phyloP scores from a whole-genome alignment of 64 coral and sea anemone genomes.

The Montipora foliosa region DNA sequence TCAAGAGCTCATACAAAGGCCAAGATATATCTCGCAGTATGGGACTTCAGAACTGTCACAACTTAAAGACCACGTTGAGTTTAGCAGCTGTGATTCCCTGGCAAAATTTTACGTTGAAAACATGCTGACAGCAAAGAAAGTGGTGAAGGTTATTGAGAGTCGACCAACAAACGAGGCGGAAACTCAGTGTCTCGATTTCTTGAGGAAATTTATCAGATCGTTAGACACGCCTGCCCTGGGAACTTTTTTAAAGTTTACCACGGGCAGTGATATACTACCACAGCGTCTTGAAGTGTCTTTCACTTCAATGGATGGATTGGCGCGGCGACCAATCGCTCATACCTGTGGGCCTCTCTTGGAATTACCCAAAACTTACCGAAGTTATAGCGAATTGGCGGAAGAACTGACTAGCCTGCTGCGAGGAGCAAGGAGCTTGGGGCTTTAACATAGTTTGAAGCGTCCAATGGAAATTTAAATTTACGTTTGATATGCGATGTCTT shows the following conservation, averaged over 20 bases:
- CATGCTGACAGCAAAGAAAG: slow-evolving; percentile 34
- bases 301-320: slow-evolving; percentile 51
- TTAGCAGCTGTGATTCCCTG: background rate
- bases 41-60: background rate
- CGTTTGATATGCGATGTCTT: too few relatives aligned
- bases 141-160: background rate
- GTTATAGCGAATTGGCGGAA: slow-evolving; percentile 57
- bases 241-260: background rate
- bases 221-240: background rate
- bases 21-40: slow-evolving; percentile 10
- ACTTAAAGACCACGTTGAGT: background rate
- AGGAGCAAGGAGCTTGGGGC: slow-evolving; percentile 43
- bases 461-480: too few relatives aligned
- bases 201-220: background rate
- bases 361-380: slow-evolving; percentile 44
- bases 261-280: slow-evolving; percentile 42
- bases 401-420: slow-evolving; percentile 46
- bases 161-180: slow-evolving; percentile 21
- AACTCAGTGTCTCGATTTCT: slow-evolving; percentile 24
- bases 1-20: slow-evolving; percentile 15
- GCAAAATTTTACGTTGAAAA: slow-evolving; percentile 9
- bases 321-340: slow-evolving; percentile 34
- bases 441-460: too few relatives aligned
- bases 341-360: slow-evolving; percentile 62
- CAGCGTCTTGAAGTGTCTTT: slow-evolving; percentile 45